A percentile compares a stretch with the other conserved stretches of the same genome.
These are phyloP conservation scores for Halesus radiatus DNA, from an alignment of 1,140 invertebrate species.

Conservation along the genomic window DNA sequence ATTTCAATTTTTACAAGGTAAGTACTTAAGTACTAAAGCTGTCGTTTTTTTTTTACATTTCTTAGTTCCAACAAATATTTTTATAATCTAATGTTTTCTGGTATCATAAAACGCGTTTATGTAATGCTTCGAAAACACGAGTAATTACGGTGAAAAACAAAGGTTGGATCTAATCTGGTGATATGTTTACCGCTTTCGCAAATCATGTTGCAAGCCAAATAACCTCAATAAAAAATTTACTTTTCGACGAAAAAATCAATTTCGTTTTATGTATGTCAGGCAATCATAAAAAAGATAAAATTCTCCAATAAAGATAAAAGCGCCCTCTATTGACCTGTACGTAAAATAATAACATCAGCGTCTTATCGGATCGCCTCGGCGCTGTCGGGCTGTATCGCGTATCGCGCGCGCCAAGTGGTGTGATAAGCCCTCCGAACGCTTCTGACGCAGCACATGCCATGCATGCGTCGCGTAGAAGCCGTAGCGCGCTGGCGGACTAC, in stretches of 20 bases:
- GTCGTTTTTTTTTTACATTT: no score
- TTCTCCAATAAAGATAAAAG: slow-evolving; percentile 1
- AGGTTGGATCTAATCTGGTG: no score
- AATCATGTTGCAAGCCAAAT: no score
- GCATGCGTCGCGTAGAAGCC: slow-evolving; percentile 15
- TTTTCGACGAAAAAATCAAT: not conserved
- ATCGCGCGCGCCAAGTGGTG: slow-evolving; percentile 1
- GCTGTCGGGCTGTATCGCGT: not conserved
- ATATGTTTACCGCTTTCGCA: no score
- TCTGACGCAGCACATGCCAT: slow-evolving; percentile 19
- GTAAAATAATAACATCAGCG: slow-evolving; percentile 27
- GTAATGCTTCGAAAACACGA: no score
- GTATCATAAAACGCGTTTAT: no score
- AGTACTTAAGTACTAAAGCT: no score
- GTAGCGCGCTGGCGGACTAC: not conserved
- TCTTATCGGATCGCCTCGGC: slow-evolving; percentile 10
- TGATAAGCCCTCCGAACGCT: not conserved
- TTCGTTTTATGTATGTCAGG: not conserved
- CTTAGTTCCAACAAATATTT: no score
- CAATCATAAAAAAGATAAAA: not conserved
- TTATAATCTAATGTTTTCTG: no score
- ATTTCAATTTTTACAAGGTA: no score
- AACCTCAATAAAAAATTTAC: not conserved
- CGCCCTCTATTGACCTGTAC: slow-evolving; percentile 14
- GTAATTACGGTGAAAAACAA: no score